phyloP scores from a whole-genome alignment of 1,140 invertebrate genomes.

The Penaeus japonicus region DNA sequence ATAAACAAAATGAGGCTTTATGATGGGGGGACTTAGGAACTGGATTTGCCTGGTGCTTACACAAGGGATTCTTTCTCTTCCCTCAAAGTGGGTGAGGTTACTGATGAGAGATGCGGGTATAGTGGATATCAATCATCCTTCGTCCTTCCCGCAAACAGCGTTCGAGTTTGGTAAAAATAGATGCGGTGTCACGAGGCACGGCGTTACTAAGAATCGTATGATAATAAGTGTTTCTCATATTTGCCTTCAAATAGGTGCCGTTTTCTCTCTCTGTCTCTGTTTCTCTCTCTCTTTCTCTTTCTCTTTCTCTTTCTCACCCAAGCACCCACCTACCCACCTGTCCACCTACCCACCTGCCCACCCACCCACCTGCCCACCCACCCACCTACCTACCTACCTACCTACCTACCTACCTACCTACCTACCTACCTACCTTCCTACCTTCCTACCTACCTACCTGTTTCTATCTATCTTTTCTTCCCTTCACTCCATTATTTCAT shows the following conservation, averaged over 20 bases:
- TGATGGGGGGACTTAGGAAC: neutral
- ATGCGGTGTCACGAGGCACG: no score
- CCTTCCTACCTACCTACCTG: neutral
- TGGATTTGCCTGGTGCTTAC: neutral
- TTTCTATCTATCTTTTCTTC: neutral
- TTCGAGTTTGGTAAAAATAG: no score
- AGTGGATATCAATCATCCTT: neutral
- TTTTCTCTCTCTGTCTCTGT: no score
- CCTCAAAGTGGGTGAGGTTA: neutral
- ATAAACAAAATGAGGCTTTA: slow-evolving; percentile 13
- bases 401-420: neutral
- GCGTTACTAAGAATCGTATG: no score
- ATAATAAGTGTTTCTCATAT: no score
- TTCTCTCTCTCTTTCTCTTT: no score
- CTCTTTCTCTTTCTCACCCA: no score
- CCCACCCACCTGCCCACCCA: no score
- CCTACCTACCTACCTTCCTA: neutral
- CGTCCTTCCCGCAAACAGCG: no score
- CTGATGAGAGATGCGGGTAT: neutral
- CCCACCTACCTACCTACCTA: neutral
- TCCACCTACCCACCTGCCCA: no score
- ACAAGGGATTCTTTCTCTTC: neutral
- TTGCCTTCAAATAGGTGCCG: no score
- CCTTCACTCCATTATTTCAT: neutral
- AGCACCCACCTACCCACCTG: no score